phyloP scores from a whole-genome alignment of 2,797 vertebrate species.

The Cryptoblepharus egeriae region DNA sequence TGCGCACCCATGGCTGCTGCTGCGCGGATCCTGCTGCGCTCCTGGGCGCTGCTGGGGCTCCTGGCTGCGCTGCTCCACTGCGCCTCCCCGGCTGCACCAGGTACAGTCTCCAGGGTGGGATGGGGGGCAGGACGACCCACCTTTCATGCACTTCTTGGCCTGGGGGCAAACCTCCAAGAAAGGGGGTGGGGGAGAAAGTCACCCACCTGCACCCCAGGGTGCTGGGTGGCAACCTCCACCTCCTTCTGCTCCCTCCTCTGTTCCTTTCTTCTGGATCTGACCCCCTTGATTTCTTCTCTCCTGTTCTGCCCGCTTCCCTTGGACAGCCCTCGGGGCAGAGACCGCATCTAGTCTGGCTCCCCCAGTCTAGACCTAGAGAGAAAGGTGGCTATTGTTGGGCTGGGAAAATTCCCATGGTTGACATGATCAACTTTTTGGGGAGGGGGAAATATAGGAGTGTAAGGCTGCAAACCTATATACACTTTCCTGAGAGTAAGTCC shows the following conservation, averaged over 20 bases:
- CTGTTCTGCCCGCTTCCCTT: not conserved
- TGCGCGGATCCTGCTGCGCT: slow-evolving; percentile 39
- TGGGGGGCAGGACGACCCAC: not conserved
- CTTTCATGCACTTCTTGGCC: too few species aligned
- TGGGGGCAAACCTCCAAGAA: not conserved
- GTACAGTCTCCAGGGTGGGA: slow-evolving; percentile 41
- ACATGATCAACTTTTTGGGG: not conserved
- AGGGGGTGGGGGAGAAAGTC: not conserved
- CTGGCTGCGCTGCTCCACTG: slow-evolving; percentile 55
- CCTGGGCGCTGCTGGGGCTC: slow-evolving; percentile 65
- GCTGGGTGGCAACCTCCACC: too few species aligned
- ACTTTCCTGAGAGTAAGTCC: not conserved
- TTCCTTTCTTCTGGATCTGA: too few species aligned
- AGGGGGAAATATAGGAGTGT: not conserved
- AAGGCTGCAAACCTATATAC: too few species aligned
- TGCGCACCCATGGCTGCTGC: slow-evolving; percentile 43
- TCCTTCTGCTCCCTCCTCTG: not conserved
- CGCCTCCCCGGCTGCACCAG: slow-evolving; percentile 56
- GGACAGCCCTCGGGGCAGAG: not conserved
- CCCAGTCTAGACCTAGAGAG: too few species aligned
- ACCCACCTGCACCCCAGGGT: not conserved
- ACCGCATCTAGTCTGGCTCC: not conserved
- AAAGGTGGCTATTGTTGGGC: not conserved
- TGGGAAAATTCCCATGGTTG: not conserved
- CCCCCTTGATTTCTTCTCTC: not conserved